phyloP scores from a whole-genome alignment of 2,888 invertebrate species.

The Polyommatus icarus region DNA sequence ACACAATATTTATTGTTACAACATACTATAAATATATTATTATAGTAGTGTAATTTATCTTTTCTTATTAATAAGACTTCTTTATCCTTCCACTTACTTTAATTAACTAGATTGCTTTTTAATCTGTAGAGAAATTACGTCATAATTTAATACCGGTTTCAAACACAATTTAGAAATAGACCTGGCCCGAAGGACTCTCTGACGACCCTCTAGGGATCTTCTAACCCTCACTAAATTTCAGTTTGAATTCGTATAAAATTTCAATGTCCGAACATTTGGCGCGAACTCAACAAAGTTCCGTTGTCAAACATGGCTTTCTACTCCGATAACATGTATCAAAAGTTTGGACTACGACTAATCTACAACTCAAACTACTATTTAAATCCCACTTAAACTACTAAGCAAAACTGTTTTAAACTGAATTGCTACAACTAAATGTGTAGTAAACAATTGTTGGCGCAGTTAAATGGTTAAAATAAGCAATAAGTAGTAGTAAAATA shows the following conservation, averaged over 20 bases:
- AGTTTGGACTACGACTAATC: not conserved
- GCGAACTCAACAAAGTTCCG: conserved; percentile 18
- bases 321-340: conserved; percentile 20
- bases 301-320: conserved; percentile 24
- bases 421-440: not conserved
- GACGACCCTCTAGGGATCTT: not conserved
- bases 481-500: not conserved
- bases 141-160: not conserved
- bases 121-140: too few species aligned
- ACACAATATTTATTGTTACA: too few species aligned
- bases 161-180: not conserved
- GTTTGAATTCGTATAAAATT: conserved; percentile 5
- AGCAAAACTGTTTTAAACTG: conserved; percentile 14
- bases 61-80: too few species aligned
- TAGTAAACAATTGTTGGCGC: not conserved
- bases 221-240: conserved; percentile 18
- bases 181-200: not conserved
- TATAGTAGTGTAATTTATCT: too few species aligned
- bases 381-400: conserved; percentile 10
- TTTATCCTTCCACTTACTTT: too few species aligned
- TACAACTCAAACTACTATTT: conserved; percentile 8
- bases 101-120: too few species aligned
- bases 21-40: too few species aligned
- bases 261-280: conserved; percentile 20
- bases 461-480: not conserved